Evolutionary conservation across 2,113 vertebrate species (phyloP), one percentile per base, ranked within the genome.

Genomic region (Tor tambroides): DNA sequence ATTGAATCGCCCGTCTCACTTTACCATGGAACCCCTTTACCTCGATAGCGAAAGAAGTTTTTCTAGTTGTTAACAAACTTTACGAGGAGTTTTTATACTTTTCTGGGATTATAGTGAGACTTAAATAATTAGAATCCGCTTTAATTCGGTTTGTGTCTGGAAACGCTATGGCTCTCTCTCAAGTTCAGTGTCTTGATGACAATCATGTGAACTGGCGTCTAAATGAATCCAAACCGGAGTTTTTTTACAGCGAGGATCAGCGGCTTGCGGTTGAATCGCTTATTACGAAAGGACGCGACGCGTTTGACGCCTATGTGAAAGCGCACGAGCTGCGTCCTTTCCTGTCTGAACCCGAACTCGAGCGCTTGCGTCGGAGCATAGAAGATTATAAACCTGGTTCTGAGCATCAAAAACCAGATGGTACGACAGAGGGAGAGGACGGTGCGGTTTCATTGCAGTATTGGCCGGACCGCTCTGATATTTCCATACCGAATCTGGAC

Each of bases 201-300:
- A 96, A 96, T 91, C 96, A 99, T 82, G 96, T 99, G 87, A 99
- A 99, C 94, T 98, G 95, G 96, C 95, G 98, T 71, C 93, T 97
- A 87, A 98, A 96, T 26, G 97, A 99, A 92, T 90, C 96, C 93
- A 98, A 99, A 80, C 97, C 98, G 0, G 98, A 99, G 93, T 99
- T 99, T 87, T 98, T 98, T 93, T 99, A 99, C 91, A 98, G 98
- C 32, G 98, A 99, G 93, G 96, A 97, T 87, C 98, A 99, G 85
- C 92, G 98, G 85, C 91, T 98, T 86, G 98, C 98, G 2, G 76
- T 99, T 56, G 98, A 99, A 90, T 94, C 93, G 0, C 94, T 99
- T 80, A 88, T 96, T 2, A 84, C 93, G 21, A 59, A 84, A 0
- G 98, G 98, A 23, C 95, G 91, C 0, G 96, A 96, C 0, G 96